Evolutionary conservation across 2,888 invertebrate species (phyloP).

Genomic region (Eupithecia vulgata): DNA sequence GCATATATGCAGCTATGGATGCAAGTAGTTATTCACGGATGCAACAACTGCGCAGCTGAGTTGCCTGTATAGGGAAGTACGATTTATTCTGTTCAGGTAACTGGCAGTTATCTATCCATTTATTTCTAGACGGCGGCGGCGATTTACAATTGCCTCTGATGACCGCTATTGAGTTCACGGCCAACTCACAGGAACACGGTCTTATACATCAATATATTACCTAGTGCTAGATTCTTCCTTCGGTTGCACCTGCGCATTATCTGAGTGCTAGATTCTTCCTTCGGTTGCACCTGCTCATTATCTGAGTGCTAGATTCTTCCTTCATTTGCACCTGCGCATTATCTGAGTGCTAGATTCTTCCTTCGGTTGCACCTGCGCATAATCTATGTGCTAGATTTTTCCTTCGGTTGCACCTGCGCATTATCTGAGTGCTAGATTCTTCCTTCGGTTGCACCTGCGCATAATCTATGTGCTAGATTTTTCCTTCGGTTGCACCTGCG

Average conservation of each 20-base stretch:
- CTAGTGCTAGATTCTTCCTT: conserved; percentile 7
- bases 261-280: too few species aligned
- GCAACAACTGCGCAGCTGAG: conserved; percentile 39
- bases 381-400: too few species aligned
- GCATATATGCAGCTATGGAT: not conserved
- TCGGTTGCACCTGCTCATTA: too few species aligned
- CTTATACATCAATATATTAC: conserved; percentile 54
- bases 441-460: too few species aligned
- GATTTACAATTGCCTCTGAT: conserved; percentile 61
- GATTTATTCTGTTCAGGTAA: conserved; percentile 53
- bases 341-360: too few species aligned
- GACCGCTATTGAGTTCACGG: conserved; percentile 68
- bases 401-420: too few species aligned
- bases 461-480: too few species aligned
- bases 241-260: conserved; percentile 9
- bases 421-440: too few species aligned
- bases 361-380: too few species aligned
- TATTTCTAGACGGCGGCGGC: conserved; percentile 48
- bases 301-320: too few species aligned
- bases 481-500: too few species aligned
- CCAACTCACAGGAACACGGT: conserved; percentile 56
- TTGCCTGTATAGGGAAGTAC: conserved; percentile 49
- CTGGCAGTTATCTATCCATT: conserved; percentile 54
- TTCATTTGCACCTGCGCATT: too few species aligned
- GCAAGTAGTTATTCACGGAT: conserved; percentile 11